Evolutionary conservation across 2,113 vertebrate genomes (phyloP), one percentile per base, ranked within the genome.

Genomic region (Illadopsis cleaveri): DNA sequence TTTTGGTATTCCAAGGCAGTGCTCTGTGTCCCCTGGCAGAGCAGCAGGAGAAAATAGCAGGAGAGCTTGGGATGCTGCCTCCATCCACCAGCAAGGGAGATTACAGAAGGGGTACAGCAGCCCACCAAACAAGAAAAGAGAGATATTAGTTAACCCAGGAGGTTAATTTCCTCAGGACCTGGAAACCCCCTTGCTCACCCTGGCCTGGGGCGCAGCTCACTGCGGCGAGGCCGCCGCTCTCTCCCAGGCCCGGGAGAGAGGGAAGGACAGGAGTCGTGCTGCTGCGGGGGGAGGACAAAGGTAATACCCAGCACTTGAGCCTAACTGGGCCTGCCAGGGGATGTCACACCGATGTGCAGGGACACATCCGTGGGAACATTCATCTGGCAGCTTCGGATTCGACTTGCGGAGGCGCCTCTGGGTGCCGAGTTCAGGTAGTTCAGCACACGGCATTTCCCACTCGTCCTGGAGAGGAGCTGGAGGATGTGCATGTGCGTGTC

Each of bases 211-310:
- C 4, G 0, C 2, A 3, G 56, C 28, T 30, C 0, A 0, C 25
- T 23, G 53, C 0, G 1, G 1, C 1, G 14, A 38, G 38, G 47
- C 22, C 45, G 42, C 71, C 0, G 0, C 66, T 10, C 0, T 30
- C 19, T 38, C 12, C 15, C 3, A 3, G 31, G 12, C 25, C 33
- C 7, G 27, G 22, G 8, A 22, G 10, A 13, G 11, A 10, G 33
- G 40, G 24, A 40, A 62, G 57, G 27, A 40, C 28, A 8, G 40
- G 80, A 85, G 38, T 18, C 25, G 53, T 33, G 54, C 24, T 8
- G 17, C 20, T 42, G 23, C 2, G 0, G 62, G 8, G 44, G 48
- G 48, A 40, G 51, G 35, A 12, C 47, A 8, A 5, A 93, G 91
- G 91, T 91, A 58, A 47, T 18, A 30, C 76, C 38, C 5, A 70